These are phyloP conservation scores for Halichoerus grypus DNA, from an alignment of 2,113 vertebrate species.

Conservation along the genomic window DNA sequence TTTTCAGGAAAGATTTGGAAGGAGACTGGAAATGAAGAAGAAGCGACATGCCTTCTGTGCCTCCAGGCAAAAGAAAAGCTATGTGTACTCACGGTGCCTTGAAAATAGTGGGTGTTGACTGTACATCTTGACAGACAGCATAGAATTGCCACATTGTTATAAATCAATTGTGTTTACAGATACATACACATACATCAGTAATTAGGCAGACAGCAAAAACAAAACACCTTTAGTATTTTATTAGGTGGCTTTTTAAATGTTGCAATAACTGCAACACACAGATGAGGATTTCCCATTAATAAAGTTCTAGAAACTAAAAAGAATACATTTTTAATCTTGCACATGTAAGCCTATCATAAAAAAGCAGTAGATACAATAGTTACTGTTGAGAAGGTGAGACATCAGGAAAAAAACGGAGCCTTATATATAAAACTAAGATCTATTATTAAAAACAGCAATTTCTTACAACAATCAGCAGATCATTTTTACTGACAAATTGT, in stretches of 20 bases:
- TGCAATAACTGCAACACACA: neutral
- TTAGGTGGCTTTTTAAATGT: neutral
- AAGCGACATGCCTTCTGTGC: neutral
- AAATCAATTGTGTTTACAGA: neutral
- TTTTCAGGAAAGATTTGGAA: constrained; percentile 47
- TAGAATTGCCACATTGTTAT: neutral
- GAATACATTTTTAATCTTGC: neutral
- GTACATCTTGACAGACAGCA: neutral
- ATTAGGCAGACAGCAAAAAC: neutral
- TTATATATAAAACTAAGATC: neutral
- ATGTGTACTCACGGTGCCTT: neutral
- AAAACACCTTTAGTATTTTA: neutral
- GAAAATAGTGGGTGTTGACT: neutral
- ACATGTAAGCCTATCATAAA: neutral
- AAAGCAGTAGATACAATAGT: neutral
- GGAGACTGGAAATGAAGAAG: neutral
- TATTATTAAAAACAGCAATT: neutral
- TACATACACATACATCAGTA: neutral
- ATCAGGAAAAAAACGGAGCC: neutral
- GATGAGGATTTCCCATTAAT: neutral
- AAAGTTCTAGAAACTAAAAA: neutral
- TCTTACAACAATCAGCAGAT: constrained; percentile 37
- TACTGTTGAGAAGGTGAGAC: neutral
- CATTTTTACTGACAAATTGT: constrained; percentile 55
- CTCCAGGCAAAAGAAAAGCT: neutral